Percentiles rank a stretch among this genome's conserved stretches.
phyloP scores from a whole-genome alignment of 1,140 invertebrate genomes.

The Conus betulinus region DNA sequence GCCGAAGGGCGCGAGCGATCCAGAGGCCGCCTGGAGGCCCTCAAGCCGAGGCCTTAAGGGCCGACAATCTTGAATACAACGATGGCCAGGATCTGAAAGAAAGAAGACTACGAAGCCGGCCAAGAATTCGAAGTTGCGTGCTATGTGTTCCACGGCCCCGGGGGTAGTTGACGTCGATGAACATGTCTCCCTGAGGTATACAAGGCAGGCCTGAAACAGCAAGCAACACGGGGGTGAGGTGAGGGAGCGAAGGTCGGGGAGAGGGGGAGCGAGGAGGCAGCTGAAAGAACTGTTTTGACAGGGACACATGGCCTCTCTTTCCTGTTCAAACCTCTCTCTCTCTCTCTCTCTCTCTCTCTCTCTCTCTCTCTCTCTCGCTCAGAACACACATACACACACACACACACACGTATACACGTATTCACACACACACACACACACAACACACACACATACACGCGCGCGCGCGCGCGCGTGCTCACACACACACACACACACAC shows the following conservation, averaged over 20 bases:
- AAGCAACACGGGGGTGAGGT: background rate
- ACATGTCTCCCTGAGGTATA: conserved; percentile 56
- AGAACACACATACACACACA: no score
- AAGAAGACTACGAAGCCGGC: conserved; percentile 55
- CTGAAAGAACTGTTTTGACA: background rate
- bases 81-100: conserved; percentile 56
- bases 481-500: background rate
- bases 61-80: conserved; percentile 26
- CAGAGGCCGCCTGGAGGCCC: background rate
- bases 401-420: no score
- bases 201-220: conserved; percentile 50
- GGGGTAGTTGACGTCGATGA: conserved; percentile 59
- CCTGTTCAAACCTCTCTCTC: no score
- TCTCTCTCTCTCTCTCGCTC: background rate
- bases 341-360: no score
- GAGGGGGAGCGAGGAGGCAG: background rate
- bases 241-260: background rate
- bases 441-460: no score
- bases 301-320: no score
- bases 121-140: conserved; percentile 60
- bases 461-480: no score
- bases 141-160: conserved; percentile 60
- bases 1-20: background rate
- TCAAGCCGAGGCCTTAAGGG: background rate
- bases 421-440: no score